phyloP scores from a whole-genome alignment of 2,888 invertebrate genomes.

The Caradrina kadenii region DNA sequence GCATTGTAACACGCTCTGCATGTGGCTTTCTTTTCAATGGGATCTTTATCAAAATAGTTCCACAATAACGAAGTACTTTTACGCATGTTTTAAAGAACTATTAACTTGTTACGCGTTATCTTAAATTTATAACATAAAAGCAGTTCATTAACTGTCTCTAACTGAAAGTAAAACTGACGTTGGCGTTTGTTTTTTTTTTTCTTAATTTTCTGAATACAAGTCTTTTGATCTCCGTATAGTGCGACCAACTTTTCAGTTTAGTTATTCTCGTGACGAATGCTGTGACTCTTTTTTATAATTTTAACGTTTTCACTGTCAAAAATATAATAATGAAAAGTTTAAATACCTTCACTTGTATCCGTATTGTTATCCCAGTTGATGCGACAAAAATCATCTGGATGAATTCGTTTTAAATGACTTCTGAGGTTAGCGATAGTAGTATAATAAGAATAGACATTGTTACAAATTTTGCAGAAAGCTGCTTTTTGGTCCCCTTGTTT shows the following conservation, averaged over 20 bases:
- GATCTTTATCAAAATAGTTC: too few species aligned
- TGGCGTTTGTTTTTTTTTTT: too few species aligned
- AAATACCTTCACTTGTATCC: constrained; percentile 43
- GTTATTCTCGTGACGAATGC: neutral
- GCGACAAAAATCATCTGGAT: constrained; percentile 20
- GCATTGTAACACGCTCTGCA: neutral
- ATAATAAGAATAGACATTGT: constrained; percentile 32
- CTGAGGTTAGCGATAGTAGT: constrained; percentile 43
- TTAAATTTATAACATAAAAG: too few species aligned
- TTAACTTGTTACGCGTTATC: too few species aligned
- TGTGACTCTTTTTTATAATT: neutral
- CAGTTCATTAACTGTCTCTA: too few species aligned
- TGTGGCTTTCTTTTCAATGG: neutral
- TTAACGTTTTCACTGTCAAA: neutral
- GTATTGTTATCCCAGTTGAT: constrained; percentile 2
- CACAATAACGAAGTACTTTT: too few species aligned
- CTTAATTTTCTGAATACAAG: too few species aligned
- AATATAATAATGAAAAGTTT: neutral
- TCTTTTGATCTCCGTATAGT: too few species aligned
- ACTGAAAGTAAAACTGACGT: too few species aligned
- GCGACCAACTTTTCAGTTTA: too few species aligned
- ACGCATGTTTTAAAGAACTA: too few species aligned
- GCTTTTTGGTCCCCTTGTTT: neutral
- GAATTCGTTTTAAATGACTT: constrained; percentile 21
- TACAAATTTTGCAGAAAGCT: constrained; percentile 40